Evolutionary conservation across 2,888 invertebrate genomes (phyloP), one percentile per base, ranked within the genome.

Genomic region (Napeogenes sylphis): DNA sequence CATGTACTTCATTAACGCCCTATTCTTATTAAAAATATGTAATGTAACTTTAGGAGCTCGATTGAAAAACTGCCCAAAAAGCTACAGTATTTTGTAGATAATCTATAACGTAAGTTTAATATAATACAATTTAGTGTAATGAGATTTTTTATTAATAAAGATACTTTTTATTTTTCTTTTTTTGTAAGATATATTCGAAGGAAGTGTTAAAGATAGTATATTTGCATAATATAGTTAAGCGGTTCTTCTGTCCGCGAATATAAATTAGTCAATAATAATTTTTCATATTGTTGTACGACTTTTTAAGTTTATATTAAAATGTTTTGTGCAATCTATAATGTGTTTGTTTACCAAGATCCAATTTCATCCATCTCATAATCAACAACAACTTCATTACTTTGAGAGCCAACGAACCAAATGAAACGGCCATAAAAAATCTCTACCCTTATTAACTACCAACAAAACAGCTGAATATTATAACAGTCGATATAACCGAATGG

Each of bases 281-380:
- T 94, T 94, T 94, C 94, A 94, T 94, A 94, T 94, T 94, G 94
- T 94, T 94, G 94, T 94, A 94, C 94, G 93, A 91, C 92, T 94
- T 94, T 94, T 94, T 94, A 94, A 94, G 94, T 94, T 94, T 94
- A 94, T 94, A 94, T 94, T 94, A 94, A 94, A 94, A 94, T 93
- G 93, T 94, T 93, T 94, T 94, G 94, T 94, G 94, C 93, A 94
- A 94, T 94, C 92, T 90, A 88, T 55, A 56, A 42, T 61, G 60
- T 68, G 61, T 64, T 42, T 66, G 56, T 21, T 59, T 67, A 55
- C 54, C 1, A 42, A 42, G 3, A 42, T 12, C 42, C 8, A 10
- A 5, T 35, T 0, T 35, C 35, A 35, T 35, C 6, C 4, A 35
- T 35, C 35, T 35, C 35, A 35, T 35, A 4, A 42, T 8, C 38